Base-by-base conservation (phyloP, 2,888 invertebrate species). In the Diogma glabrata region DNA sequence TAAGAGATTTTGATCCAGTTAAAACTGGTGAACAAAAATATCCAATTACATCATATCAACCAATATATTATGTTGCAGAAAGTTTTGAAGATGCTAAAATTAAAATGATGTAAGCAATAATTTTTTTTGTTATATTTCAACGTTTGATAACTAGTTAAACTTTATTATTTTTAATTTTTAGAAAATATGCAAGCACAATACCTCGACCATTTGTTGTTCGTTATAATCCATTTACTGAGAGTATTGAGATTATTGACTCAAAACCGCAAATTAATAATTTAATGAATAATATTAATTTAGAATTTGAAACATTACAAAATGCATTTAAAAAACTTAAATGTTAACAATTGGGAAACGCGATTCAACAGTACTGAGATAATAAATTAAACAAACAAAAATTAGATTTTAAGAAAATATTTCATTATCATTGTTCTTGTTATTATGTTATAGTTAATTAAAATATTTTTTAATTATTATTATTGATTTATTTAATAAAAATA, bases 31-130 rank as follows among this genome's bases (percentile, higher is more conserved):
- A 81, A 16, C 93, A 95, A 65, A 87, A 89, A 64, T 99, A 99
- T 69, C 97, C 97, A 40, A 96, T 99, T 60, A 96, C 97, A 0
- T 85, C 92, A 63, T 99, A 92, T 72, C 99, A 99, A 69, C 96
- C 95, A 0, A 71, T 93, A 10, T 99, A 99, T 70, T 99, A 83
- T 64, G 87, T 96, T 1, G 91, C 99, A 0, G 91, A 96, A 60
- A 89, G 91, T 65, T 99, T 99, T 63, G 87, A 91, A 59, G 88
- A 87, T 63, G 96, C 95, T 52, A 96, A 96, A 69, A 90, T 94
- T 56, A 95, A 91, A 71, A 87, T 99, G 78, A 91, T 91, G 99
- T 99, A 74, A 79, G 84, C 74, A 43, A 12, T 19, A 9, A 24
- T 47, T 49, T 38, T 28, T 38, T 47, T n/a, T n/a, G n/a, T n/a